Base-by-base conservation (phyloP, 2,113 vertebrate species). In the Dasyprocta punctata region DNA sequence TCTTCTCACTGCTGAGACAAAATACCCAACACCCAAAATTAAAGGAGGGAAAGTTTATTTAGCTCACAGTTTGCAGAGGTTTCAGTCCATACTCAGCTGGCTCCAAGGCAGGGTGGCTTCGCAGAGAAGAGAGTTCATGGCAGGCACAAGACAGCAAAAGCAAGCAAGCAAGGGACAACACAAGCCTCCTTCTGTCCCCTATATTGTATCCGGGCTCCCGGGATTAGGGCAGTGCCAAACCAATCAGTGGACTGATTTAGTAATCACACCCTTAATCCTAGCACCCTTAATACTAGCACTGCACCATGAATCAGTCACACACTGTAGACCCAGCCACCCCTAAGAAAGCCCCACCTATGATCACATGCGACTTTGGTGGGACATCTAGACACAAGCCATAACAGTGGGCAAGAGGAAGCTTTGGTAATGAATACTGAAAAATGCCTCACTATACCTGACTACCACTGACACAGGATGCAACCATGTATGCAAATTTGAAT, bases 371-470 rank as follows among this genome's bases (percentile, higher is more conserved):
- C 36, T 33, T 38, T 38, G 7, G 17, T 5, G 36, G 65, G 36
- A 19, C 16, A 19, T 3, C 7, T 8, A 20, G 36, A 69, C 67
- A 69, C 67, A 69, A 60, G 9, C 16, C 17, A 3, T 38, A 38
- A 69, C 67, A 71, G 22, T 30, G 49, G 30, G 30, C 26, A 80
- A 56, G 36, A 93, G 28, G 20, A 80, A 17, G 77, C 36, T 61
- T 38, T 60, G n/a, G 49, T 63, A 90, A 87, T 47, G 5, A 90
- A 80, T 91, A 94, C 30, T 41, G 33, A 89, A 95, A 89, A 94
- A 10, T 83, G 30, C 86, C 47, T 69, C 67, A 81, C 49, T 58
- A 9, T 67, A 54, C 47, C 28, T 33, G 13, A 81, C 49, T 78
- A 81, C 17, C 44, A 94, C 56, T n/a, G 60, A 86, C 4, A 89